Evolutionary conservation across 2,888 invertebrate genomes (phyloP).

Genomic region (Drosophila stalkeri): DNA sequence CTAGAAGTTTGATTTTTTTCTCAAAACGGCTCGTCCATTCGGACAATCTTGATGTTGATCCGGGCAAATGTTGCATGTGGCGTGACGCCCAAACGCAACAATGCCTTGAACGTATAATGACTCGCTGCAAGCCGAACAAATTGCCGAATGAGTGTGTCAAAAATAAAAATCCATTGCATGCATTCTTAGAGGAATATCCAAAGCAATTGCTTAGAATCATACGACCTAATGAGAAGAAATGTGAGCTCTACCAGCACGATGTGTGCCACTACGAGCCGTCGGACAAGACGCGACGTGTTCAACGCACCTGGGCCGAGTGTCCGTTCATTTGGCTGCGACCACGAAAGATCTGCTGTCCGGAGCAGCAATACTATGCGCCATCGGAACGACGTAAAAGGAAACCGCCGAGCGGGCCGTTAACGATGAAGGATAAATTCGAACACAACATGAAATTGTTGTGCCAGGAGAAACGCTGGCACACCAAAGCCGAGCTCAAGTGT

Average conservation of each 20-base stretch:
- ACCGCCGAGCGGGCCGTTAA: neutral
- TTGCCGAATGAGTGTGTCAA: neutral
- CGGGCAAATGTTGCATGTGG: conserved; percentile 31
- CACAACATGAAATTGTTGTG: conserved; percentile 28
- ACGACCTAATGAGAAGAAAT: neutral
- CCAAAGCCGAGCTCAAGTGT: neutral
- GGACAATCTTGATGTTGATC: conserved; percentile 39
- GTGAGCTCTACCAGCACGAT: conserved; percentile 42
- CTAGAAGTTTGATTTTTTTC: neutral
- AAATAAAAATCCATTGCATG: accelerated
- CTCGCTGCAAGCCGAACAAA: neutral
- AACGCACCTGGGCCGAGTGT: conserved; percentile 57
- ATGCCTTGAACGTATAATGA: neutral
- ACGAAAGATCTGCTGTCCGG: conserved; percentile 49
- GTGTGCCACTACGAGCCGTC: conserved; percentile 37
- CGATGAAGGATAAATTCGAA: conserved; percentile 18
- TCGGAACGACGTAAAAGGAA: conserved; percentile 26
- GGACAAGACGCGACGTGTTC: conserved; percentile 45
- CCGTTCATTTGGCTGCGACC: conserved; percentile 44
- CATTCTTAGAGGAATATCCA: conserved; percentile 16
- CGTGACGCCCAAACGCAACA: neutral
- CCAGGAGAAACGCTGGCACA: neutral
- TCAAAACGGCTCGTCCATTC: conserved; percentile 22
- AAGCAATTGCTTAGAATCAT: conserved; percentile 29
- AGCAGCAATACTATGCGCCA: conserved; percentile 16